Evolutionary conservation across 2,888 invertebrate species (phyloP), one percentile per base, ranked within the genome.

Genomic region (Calliopum simillimum): DNA sequence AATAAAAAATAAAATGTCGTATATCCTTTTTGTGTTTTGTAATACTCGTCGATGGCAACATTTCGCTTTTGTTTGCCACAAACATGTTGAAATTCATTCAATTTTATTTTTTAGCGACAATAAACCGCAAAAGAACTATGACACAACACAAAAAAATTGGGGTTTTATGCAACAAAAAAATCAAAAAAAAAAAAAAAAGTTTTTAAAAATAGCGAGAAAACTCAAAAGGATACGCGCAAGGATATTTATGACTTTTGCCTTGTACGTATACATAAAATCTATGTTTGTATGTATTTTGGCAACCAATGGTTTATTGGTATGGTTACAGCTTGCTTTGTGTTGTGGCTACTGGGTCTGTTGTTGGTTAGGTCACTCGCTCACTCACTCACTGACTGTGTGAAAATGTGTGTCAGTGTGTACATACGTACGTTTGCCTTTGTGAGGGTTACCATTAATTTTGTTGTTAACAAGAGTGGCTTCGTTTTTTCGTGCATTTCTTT

Each of bases 401-500:
- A 53, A 43, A 25, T 59, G 63, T 59, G 67, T 25, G 12, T 43
- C 58, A 8, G 23, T 56, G 56, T 61, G 46, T 53, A 66, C 41
- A 59, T 23, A 23, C 61, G 49, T 64, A 16, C 13, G 23, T 19
- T 53, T 14, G 53, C 23, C 53, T 61, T 19, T 61, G 46, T 19
- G 16, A 8, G 61, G 61, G 61, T 46, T 46, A 46, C 61, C 61
- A 61, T 19, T 61, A 44, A 61, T 61, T 61, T 61, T 61, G 61
- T 46, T 61, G 61, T 61, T 61, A 61, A 61, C 61, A 61, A 61
- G 61, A 61, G 61, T 74, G 71, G 71, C 70, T 71, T 71, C 71
- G 71, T 73, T 73, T 73, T 73, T 71, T 71, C 69, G 71, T 74
- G 71, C 72, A 71, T 73, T 73, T 73, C 69, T 73, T 73, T 33